These are phyloP conservation scores for Dysmachus trigonus DNA, from an alignment of 2,888 invertebrate species.

Conservation along the genomic window DNA sequence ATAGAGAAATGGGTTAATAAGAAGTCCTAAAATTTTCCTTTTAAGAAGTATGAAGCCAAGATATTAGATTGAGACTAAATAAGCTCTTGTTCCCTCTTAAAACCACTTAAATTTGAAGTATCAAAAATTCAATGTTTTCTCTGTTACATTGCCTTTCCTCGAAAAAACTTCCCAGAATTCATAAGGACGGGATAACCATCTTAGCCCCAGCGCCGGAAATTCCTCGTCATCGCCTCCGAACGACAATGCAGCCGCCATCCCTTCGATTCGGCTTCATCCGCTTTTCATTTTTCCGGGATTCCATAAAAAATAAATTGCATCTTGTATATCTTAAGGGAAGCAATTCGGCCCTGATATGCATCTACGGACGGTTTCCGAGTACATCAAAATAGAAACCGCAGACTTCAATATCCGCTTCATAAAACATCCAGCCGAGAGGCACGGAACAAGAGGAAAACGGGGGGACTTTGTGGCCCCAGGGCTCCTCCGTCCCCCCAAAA, in stretches of 20 bases:
- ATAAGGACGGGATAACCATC: neutral
- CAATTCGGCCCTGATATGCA: neutral
- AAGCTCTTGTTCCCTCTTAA: neutral
- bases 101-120: neutral
- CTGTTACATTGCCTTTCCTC: neutral
- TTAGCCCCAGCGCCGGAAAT: neutral
- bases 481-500: neutral
- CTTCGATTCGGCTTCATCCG: neutral
- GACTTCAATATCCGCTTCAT: conserved; percentile 31
- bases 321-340: neutral
- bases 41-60: neutral
- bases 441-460: neutral
- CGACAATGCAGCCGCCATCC: neutral
- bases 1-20: neutral
- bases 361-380: neutral
- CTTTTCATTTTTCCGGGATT: neutral
- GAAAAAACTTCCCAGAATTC: neutral
- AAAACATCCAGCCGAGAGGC: conserved; percentile 7
- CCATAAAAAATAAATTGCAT: neutral
- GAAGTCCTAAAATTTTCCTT: neutral
- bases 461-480: neutral
- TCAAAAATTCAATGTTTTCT: neutral
- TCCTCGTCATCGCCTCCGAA: neutral
- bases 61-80: neutral
- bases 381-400: conserved; percentile 14